These are phyloP conservation scores for Tuta absoluta DNA, from an alignment of 2,888 invertebrate genomes.

Conservation along the genomic window DNA sequence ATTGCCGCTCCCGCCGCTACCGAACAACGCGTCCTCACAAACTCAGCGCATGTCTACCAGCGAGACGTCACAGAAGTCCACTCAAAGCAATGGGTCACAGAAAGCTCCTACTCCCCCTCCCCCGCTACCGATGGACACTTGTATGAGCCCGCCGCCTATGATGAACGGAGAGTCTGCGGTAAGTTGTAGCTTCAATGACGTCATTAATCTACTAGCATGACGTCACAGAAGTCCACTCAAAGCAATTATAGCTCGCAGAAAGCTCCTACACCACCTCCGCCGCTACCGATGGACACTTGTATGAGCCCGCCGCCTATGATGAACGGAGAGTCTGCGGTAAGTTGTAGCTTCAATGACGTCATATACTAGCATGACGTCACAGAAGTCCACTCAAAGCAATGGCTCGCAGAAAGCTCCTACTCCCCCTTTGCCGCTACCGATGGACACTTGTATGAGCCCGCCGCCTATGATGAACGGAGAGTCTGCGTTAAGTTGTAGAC, in stretches of 20 bases:
- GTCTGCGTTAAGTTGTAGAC: conserved; percentile 51
- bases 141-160: conserved; percentile 67
- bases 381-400: conserved; percentile 29
- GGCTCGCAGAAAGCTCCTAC: conserved; percentile 36
- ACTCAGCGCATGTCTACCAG: conserved; percentile 38
- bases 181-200: too few relatives aligned
- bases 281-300: conserved; percentile 67
- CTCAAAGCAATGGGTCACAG: conserved; percentile 25
- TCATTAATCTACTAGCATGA: conserved; percentile 35
- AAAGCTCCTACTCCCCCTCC: conserved; percentile 50
- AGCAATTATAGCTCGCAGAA: conserved; percentile 26
- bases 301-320: conserved; percentile 67
- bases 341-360: too few relatives aligned
- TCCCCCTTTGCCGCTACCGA: conserved; percentile 59
- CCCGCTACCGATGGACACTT: conserved; percentile 65
- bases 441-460: conserved; percentile 72
- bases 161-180: conserved; percentile 58
- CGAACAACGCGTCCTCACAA: conserved; percentile 43
- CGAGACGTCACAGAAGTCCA: conserved; percentile 34
- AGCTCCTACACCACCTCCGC: conserved; percentile 52
- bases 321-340: conserved; percentile 51
- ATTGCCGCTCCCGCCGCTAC: conserved; percentile 56
- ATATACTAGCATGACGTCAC: conserved; percentile 37
- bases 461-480: conserved; percentile 61
- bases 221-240: conserved; percentile 31